Evolutionary conservation across 2,888 invertebrate species (phyloP).

Genomic region (Incurvaria masculella): DNA sequence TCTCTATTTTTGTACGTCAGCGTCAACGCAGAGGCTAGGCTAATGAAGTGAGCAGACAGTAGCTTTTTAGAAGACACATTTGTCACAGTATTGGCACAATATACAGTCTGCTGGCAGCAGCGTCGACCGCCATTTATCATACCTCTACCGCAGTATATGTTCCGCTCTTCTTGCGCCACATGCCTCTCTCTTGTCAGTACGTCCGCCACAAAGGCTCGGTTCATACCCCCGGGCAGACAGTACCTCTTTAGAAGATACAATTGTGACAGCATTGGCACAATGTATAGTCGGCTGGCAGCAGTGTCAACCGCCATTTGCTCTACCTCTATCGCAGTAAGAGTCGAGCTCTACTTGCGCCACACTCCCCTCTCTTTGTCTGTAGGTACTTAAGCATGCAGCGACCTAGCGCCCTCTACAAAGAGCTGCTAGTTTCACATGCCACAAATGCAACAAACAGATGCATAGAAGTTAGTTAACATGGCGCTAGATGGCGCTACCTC

Average conservation of each 20-base stretch:
- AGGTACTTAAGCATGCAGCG: too few relatives aligned
- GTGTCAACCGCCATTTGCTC: conserved; percentile 38
- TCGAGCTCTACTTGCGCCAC: conserved; percentile 29
- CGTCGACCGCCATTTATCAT: conserved; percentile 39
- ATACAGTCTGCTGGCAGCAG: conserved; percentile 38
- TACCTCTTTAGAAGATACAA: conserved; percentile 42
- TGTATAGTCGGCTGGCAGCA: conserved; percentile 37
- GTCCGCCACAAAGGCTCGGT: too few relatives aligned
- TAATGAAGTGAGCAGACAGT: too few relatives aligned
- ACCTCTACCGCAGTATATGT: conserved; percentile 37
- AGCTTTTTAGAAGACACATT: too few relatives aligned
- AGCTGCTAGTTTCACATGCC: too few relatives aligned
- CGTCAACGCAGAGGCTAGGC: too few relatives aligned
- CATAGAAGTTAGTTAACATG: too few relatives aligned
- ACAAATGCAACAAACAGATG: too few relatives aligned
- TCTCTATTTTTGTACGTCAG: too few relatives aligned
- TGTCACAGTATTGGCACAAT: conserved; percentile 43
- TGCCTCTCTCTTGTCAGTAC: conserved; percentile 34
- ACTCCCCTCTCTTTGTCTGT: conserved; percentile 31
- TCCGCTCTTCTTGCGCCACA: conserved; percentile 29
- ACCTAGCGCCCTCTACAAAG: too few relatives aligned
- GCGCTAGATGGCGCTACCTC: too few relatives aligned
- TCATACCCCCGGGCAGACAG: too few relatives aligned
- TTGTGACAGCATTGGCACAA: conserved; percentile 45
- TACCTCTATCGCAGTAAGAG: conserved; percentile 39